Evolutionary conservation across 2,888 invertebrate species (phyloP).

Genomic region (Amblyteles armatorius): DNA sequence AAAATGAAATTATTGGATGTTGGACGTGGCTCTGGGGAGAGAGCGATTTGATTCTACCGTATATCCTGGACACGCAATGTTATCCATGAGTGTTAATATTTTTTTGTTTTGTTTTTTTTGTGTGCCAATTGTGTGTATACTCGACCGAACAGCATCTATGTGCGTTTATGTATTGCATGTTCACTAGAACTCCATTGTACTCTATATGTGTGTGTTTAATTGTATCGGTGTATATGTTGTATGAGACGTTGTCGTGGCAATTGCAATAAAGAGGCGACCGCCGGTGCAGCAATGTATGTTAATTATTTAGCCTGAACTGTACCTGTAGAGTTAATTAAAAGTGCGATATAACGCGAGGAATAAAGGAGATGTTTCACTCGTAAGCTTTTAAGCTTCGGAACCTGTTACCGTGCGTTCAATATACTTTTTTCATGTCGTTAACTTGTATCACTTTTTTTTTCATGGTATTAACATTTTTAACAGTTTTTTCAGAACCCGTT

Average conservation of each 20-base stretch:
- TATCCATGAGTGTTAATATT: neutral
- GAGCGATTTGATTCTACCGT: neutral
- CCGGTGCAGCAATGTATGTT: neutral
- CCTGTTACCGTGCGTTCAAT: neutral
- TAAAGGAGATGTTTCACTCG: conserved; percentile 3
- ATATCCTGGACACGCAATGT: neutral
- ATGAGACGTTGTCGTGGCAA: neutral
- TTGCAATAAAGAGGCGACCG: conserved; percentile 5
- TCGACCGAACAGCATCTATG: neutral
- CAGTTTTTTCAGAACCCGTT: too few relatives aligned
- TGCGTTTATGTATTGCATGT: neutral
- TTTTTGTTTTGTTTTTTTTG: neutral
- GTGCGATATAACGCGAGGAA: neutral
- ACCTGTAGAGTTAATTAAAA: conserved; percentile 6
- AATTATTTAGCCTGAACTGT: conserved; percentile 4
- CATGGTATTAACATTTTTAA: too few relatives aligned
- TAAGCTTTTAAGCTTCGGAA: neutral
- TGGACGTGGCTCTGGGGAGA: neutral
- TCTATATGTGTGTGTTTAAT: conserved; percentile 3
- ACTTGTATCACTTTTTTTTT: too few relatives aligned
- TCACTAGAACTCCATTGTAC: neutral
- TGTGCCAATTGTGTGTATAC: neutral
- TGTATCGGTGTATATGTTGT: conserved; percentile 2
- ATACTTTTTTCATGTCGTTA: neutral
- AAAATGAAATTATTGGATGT: neutral